Evolutionary conservation across 2,113 vertebrate species (phyloP).

Genomic region (Pongo abelii): DNA sequence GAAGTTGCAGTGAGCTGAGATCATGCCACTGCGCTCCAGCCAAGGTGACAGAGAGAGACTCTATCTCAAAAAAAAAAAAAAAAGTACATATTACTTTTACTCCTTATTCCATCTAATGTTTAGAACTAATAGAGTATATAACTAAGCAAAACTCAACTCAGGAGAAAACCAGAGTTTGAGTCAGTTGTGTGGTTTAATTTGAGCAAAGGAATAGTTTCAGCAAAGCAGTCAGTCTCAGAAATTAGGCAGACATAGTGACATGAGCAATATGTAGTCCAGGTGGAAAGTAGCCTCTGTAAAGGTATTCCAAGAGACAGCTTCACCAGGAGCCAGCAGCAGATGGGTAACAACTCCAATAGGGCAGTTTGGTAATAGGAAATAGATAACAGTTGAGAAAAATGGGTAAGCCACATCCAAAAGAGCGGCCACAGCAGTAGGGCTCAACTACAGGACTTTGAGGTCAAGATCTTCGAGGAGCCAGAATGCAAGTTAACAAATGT

Average conservation of each 20-base stretch:
- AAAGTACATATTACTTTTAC: not conserved
- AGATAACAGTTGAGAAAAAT: not conserved
- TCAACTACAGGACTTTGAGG: not conserved
- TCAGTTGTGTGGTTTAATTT: not conserved
- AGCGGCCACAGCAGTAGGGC: accelerated
- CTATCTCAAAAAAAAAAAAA: too few species aligned
- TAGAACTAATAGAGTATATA: not conserved
- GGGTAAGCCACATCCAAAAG: accelerated
- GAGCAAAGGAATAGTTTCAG: not conserved
- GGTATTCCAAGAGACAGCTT: not conserved
- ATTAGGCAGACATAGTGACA: not conserved
- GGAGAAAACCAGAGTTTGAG: not conserved
- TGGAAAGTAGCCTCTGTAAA: not conserved
- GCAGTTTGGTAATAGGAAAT: not conserved
- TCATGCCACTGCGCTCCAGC: too few species aligned
- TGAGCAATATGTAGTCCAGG: not conserved
- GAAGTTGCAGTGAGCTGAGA: too few species aligned
- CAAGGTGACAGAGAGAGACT: too few species aligned
- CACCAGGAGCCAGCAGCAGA: not conserved
- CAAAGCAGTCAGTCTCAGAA: not conserved
- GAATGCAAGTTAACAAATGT: not conserved
- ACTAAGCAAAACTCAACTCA: not conserved
- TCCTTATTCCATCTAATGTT: not conserved
- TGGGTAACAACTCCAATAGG: not conserved
- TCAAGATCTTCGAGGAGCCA: not conserved